phyloP scores from a whole-genome alignment of 2,888 invertebrate genomes.

The Slavum lentiscoides region DNA sequence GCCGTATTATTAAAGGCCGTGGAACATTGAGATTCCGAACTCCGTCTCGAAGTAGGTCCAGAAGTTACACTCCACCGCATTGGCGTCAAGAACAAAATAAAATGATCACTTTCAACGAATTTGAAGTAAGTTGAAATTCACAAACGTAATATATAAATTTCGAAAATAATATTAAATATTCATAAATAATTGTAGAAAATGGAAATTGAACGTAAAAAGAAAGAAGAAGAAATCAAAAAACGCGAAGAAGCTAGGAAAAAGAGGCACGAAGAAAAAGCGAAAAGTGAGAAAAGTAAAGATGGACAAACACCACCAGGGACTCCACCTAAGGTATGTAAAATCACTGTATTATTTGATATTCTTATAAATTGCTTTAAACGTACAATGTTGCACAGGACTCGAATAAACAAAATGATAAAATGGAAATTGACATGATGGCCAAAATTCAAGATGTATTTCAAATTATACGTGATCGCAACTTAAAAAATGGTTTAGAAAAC shows the following conservation, averaged over 20 bases:
- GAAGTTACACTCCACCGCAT: constrained; percentile 90
- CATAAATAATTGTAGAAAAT: constrained; percentile 62
- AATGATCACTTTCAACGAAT: constrained; percentile 80
- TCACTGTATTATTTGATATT: background rate
- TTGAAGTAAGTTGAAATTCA: constrained; percentile 65
- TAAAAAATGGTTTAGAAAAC: constrained; percentile 32
- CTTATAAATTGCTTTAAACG: background rate
- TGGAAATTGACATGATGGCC: constrained; percentile 48
- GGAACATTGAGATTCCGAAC: constrained; percentile 90
- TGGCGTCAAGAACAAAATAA: constrained; percentile 88
- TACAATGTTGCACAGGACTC: background rate
- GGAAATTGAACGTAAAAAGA: constrained; percentile 69
- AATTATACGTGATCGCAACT: constrained; percentile 45
- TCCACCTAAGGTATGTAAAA: constrained; percentile 40
- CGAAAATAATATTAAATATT: constrained; percentile 1
- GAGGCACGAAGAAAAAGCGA: constrained; percentile 63
- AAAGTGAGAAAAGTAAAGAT: constrained; percentile 54
- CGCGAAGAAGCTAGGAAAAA: constrained; percentile 65
- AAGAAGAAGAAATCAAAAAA: constrained; percentile 66
- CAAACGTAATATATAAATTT: background rate
- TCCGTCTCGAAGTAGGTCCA: constrained; percentile 73
- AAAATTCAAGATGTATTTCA: constrained; percentile 53
- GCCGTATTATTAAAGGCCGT: constrained; percentile 85
- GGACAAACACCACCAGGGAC: constrained; percentile 51
- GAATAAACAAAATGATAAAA: constrained; percentile 36